A percentile compares a stretch with the other conserved stretches of the same genome.
Evolutionary conservation across 2,888 invertebrate genomes (phyloP).

Genomic region (Creontiades dilutus): DNA sequence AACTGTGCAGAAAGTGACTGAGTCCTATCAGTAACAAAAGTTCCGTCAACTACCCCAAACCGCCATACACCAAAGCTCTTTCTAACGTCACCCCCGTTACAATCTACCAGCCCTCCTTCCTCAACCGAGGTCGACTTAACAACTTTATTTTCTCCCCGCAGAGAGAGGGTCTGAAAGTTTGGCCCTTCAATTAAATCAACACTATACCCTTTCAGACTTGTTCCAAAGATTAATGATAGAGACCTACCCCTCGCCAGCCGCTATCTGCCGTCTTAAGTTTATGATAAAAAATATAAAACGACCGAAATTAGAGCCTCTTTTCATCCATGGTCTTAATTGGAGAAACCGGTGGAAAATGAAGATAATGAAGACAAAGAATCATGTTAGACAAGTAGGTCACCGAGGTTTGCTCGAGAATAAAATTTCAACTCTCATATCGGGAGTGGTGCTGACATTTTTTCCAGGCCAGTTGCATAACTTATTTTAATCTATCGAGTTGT

Average conservation of each 20-base stretch:
- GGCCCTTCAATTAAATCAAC: constrained; percentile 57
- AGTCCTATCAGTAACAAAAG: constrained; percentile 52
- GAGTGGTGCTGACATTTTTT: no score
- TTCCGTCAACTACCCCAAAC: constrained; percentile 40
- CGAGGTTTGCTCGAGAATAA: no score
- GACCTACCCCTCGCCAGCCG: neutral
- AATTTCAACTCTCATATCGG: neutral
- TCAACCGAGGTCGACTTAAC: constrained; percentile 35
- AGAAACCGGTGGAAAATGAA: neutral
- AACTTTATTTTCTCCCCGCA: constrained; percentile 41
- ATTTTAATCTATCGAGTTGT: no score
- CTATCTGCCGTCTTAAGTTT: neutral
- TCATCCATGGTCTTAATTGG: neutral
- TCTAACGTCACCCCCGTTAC: constrained; percentile 1
- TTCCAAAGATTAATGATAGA: constrained; percentile 55
- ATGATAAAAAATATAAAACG: constrained; percentile 39
- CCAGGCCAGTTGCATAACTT: no score
- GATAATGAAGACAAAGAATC: neutral
- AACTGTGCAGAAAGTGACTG: constrained; percentile 40
- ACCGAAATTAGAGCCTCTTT: neutral
- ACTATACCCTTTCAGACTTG: constrained; percentile 52
- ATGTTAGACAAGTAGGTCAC: neutral
- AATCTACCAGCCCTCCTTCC: constrained; percentile 26
- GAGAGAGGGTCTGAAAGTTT: constrained; percentile 26
- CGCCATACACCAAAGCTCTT: constrained; percentile 36